A percentile compares a stretch with the other conserved stretches of the same genome.
phyloP scores from a whole-genome alignment of 2,797 vertebrate species.

The Rhadinocentrus ornatus region DNA sequence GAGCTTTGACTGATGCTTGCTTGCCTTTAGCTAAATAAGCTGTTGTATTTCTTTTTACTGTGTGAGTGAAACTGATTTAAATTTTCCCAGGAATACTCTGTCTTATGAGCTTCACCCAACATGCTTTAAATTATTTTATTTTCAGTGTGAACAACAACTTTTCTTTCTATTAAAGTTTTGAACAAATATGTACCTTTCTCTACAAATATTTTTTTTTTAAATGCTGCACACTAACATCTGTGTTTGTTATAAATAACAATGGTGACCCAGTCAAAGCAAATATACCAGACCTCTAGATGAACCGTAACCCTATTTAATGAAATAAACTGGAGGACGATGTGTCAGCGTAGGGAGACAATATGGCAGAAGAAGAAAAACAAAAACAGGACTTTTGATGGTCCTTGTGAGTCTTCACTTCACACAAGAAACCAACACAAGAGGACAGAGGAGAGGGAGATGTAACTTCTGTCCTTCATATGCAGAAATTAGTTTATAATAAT shows the following conservation, averaged over 20 bases:
- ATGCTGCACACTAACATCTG: neutral
- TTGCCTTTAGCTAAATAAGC: neutral
- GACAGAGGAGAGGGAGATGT: too few relatives aligned
- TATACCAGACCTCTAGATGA: too few relatives aligned
- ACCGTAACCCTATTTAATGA: too few relatives aligned
- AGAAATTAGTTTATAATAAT: too few relatives aligned
- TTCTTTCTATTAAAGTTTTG: neutral
- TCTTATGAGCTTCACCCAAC: neutral
- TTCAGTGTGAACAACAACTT: neutral
- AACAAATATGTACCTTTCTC: neutral
- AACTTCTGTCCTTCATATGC: too few relatives aligned
- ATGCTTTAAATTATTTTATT: neutral
- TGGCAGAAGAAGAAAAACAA: too few relatives aligned
- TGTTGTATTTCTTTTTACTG: neutral
- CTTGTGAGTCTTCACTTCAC: too few relatives aligned
- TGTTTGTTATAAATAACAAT: neutral
- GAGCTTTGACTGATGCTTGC: constrained; percentile 4
- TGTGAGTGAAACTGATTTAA: neutral
- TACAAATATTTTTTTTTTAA: neutral
- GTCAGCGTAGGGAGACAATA: too few relatives aligned
- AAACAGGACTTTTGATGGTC: too few relatives aligned
- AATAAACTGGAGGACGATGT: too few relatives aligned
- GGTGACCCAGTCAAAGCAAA: too few relatives aligned
- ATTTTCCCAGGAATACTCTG: constrained; percentile 8
- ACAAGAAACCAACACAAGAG: too few relatives aligned